Conservation (phyloP, 1,140 invertebrate species). For the Brachionus asplanchnoidis region DNA sequence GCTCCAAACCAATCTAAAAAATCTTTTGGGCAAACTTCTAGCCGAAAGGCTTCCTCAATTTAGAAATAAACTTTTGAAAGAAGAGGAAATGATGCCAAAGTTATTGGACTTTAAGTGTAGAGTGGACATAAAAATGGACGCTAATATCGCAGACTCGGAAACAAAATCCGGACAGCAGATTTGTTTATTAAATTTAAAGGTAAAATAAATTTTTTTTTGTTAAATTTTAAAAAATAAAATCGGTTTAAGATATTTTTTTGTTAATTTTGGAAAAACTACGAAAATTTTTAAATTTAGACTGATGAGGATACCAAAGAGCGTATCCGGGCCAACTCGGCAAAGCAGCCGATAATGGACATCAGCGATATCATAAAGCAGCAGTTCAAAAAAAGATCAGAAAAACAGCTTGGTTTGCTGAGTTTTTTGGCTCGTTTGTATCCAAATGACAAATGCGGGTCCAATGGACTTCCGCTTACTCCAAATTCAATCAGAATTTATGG, state of each 20-base stretch:
- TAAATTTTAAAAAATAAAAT: neutral
- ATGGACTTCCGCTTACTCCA: constrained; percentile 87
- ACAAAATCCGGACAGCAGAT: constrained; percentile 19
- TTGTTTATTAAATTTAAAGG: constrained; percentile 16
- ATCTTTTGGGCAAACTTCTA: constrained; percentile 7
- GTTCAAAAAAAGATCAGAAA: constrained; percentile 18
- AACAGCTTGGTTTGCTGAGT: constrained; percentile 71
- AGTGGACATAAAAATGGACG: constrained; percentile 23
- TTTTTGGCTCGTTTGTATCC: constrained; percentile 84
- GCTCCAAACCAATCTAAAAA: constrained; percentile 4
- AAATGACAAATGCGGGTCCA: constrained; percentile 84
- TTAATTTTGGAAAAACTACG: neutral
- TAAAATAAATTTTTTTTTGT: neutral
- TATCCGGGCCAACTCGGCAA: neutral
- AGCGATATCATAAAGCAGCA: constrained; percentile 5
- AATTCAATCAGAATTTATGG: constrained; percentile 91
- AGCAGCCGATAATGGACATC: constrained; percentile 14
- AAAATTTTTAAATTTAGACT: constrained; percentile 17
- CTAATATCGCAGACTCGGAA: neutral
- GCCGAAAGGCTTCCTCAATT: neutral
- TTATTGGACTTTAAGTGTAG: constrained; percentile 17
- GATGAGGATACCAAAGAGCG: constrained; percentile 3
- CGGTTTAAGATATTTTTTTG: neutral
- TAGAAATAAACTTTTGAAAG: neutral
- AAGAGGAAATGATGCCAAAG: constrained; percentile 17